phyloP scores from a whole-genome alignment of 2,113 vertebrate genomes.

The Sterrhoptilus dennistouni region DNA sequence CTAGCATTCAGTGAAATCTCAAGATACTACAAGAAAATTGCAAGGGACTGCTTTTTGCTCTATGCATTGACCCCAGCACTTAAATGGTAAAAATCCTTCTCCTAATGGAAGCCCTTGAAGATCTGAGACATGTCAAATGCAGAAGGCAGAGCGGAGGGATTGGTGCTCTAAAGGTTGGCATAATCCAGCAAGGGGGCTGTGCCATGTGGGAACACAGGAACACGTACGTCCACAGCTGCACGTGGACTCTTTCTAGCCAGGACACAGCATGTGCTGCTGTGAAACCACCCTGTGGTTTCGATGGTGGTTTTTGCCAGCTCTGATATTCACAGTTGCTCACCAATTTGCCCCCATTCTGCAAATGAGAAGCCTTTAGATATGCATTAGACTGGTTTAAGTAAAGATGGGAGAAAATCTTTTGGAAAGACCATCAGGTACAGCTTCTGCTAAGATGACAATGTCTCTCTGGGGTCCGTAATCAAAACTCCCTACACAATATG shows the following conservation, averaged over 20 bases:
- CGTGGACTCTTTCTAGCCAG: neutral
- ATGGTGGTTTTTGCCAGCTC: neutral
- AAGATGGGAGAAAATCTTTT: neutral
- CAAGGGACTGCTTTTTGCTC: neutral
- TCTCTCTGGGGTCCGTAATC: neutral
- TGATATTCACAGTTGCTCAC: neutral
- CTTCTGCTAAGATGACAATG: neutral
- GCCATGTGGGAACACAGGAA: neutral
- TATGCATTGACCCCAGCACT: neutral
- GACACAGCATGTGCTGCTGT: neutral
- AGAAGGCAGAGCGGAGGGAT: neutral
- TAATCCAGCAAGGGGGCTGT: neutral
- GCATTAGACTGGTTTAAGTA: neutral
- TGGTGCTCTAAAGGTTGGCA: neutral
- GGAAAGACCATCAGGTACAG: neutral
- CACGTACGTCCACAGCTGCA: fast-evolving
- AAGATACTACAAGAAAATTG: neutral
- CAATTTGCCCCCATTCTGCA: neutral
- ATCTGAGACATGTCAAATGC: neutral
- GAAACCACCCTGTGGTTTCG: neutral
- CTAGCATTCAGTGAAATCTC: neutral
- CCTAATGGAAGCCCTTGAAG: neutral
- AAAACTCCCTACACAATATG: neutral
- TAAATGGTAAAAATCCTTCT: neutral
- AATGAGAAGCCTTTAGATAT: neutral